Conservation (phyloP, 2,113 vertebrate species). For the Chlorodrepanis virens region DNA sequence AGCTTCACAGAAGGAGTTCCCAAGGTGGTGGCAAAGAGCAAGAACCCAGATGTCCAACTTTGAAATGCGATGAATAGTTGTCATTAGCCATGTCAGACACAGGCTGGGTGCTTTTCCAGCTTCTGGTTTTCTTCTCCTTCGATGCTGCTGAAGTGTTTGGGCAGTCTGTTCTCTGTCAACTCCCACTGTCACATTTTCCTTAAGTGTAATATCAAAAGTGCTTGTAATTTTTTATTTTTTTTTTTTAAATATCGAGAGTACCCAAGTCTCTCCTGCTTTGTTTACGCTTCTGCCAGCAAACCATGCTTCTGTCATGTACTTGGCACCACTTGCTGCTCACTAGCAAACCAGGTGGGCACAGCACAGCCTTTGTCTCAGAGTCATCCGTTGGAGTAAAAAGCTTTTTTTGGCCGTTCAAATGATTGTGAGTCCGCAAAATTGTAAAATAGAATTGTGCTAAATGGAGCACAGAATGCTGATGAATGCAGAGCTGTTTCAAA, state of each 20-base stretch:
- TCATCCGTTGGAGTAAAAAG: background rate
- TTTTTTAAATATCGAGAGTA: background rate
- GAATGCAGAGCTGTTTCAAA: background rate
- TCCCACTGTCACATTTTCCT: background rate
- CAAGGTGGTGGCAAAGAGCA: background rate
- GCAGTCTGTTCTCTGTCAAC: background rate
- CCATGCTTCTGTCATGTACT: background rate
- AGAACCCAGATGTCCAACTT: background rate
- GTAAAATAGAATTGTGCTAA: background rate
- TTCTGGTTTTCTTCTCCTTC: background rate
- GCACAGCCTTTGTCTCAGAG: background rate
- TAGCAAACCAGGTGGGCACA: background rate
- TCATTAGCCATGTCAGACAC: background rate
- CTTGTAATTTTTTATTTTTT: background rate
- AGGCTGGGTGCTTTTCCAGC: background rate
- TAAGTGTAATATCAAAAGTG: background rate
- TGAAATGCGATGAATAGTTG: rapidly evolving
- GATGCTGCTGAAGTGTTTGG: background rate
- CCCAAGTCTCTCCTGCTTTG: background rate
- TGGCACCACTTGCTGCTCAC: background rate
- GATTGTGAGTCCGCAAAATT: background rate
- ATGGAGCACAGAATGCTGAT: background rate
- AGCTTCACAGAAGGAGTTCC: background rate
- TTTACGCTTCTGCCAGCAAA: background rate
- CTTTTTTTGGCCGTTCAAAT: background rate